Base-by-base conservation (phyloP, 2,888 invertebrate genomes). In the Yponomeuta cagnagella region DNA sequence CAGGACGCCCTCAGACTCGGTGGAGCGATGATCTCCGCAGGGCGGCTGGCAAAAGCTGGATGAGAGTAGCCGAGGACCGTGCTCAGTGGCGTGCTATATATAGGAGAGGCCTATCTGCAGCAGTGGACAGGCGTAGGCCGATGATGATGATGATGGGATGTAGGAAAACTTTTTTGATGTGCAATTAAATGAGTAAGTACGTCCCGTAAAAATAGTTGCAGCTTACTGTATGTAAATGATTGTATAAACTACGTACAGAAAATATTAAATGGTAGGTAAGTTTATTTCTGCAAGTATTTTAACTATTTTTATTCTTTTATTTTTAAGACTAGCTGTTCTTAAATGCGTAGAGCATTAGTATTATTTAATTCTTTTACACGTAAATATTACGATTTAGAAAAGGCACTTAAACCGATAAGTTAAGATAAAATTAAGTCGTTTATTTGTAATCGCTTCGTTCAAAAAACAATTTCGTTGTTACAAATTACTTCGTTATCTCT, bases 301-400 rank as follows among this genome's bases (percentile, higher is more conserved):
- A 68, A 52, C 68, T 52, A 52, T 68, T 68, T 68, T 68, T 68
- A 63, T 63, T 69, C 48, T 33, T 72, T 77, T 78, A 83, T 83
- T 79, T 72, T 78, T 86, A 88, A 85, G 90, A 90, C 90, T 90
- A 90, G 90, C 82, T 82, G 80, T 74, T 58, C 83, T 86, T 87
- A 85, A 80, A 85, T 79, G 79, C 79, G 72, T 75, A 71, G 70
- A 75, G 79, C 74, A 75, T 76, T 75, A 73, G 72, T 73, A 72
- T 76, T 69, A 15, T 77, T 77, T 76, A 76, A 43, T 43, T 43
- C 8, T 43, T 73, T 72, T 15, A 6, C 1, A 58, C 52, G 52
- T 58, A 72, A 74, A 73, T 72, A 74, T 68, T 70, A 67, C 37
- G 10, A 67, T 48, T 68, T 68, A 68, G 52, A 75, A 83, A 78